Evolutionary conservation across 2,888 invertebrate species (phyloP).

Genomic region (Scaeva pyrastri): DNA sequence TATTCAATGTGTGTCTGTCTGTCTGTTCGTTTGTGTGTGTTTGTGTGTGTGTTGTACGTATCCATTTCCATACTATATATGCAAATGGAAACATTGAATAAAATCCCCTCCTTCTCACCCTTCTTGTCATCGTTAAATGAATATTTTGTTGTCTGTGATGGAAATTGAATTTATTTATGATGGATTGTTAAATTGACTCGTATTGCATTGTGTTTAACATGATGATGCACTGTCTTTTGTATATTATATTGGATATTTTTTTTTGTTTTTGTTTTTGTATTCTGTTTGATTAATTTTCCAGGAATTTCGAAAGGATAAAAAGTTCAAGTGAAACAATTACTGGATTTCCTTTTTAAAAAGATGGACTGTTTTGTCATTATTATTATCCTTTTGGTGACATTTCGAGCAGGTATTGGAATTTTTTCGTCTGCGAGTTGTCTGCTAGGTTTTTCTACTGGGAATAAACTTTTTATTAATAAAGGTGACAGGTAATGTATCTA

Average conservation of each 20-base stretch:
- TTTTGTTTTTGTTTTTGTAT: not conserved
- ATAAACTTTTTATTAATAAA: too few species aligned
- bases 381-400: too few species aligned
- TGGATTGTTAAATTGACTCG: slow-evolving; percentile 58
- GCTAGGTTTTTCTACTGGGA: too few species aligned
- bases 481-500: too few species aligned
- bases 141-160: not conserved
- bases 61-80: slow-evolving; percentile 27
- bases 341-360: too few species aligned
- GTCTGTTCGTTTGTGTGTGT: too few species aligned
- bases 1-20: slow-evolving; percentile 22
- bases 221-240: not conserved
- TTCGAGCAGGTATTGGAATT: too few species aligned
- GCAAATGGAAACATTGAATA: too few species aligned
- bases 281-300: slow-evolving; percentile 3
- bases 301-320: not conserved
- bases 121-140: too few species aligned
- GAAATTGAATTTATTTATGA: slow-evolving; percentile 22
- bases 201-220: slow-evolving; percentile 20
- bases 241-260: not conserved
- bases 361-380: too few species aligned
- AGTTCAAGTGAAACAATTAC: too few species aligned
- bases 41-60: slow-evolving; percentile 5
- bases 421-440: too few species aligned
- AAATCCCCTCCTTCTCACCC: not conserved